phyloP scores from a whole-genome alignment of 2,888 invertebrate genomes.

The Netelia inedita region DNA sequence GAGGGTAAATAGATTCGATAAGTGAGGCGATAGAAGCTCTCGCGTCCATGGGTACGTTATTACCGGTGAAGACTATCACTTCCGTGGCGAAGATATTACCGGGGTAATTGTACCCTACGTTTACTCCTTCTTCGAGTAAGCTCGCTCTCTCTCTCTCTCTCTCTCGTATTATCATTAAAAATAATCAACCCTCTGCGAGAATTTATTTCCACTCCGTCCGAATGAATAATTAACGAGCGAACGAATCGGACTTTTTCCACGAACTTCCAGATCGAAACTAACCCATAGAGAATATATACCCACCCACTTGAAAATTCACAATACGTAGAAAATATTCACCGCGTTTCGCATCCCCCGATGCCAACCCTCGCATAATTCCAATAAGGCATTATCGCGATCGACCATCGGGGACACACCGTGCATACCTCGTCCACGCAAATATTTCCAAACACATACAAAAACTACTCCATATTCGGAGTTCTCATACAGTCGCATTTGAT shows the following conservation, averaged over 20 bases:
- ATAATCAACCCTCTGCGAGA: background rate
- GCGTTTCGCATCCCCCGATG: too few species aligned
- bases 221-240: slow-evolving; percentile 6
- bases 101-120: slow-evolving; percentile 34
- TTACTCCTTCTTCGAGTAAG: slow-evolving; percentile 9
- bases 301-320: too few species aligned
- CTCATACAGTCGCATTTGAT: background rate
- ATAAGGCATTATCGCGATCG: too few species aligned
- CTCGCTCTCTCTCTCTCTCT: background rate
- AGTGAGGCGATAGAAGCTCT: slow-evolving; percentile 43
- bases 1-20: slow-evolving; percentile 53
- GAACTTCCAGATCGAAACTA: too few species aligned
- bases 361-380: too few species aligned
- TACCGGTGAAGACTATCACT: slow-evolving; percentile 43
- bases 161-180: background rate
- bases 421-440: background rate
- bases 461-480: slow-evolving; percentile 16
- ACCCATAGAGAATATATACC: too few species aligned
- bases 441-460: slow-evolving; percentile 12
- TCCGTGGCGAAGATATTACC: slow-evolving; percentile 22
- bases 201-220: slow-evolving; percentile 3
- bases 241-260: background rate
- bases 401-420: too few species aligned
- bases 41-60: slow-evolving; percentile 26
- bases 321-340: too few species aligned